Base-by-base conservation (phyloP, 1,140 invertebrate species). In the Drosophila lini region DNA sequence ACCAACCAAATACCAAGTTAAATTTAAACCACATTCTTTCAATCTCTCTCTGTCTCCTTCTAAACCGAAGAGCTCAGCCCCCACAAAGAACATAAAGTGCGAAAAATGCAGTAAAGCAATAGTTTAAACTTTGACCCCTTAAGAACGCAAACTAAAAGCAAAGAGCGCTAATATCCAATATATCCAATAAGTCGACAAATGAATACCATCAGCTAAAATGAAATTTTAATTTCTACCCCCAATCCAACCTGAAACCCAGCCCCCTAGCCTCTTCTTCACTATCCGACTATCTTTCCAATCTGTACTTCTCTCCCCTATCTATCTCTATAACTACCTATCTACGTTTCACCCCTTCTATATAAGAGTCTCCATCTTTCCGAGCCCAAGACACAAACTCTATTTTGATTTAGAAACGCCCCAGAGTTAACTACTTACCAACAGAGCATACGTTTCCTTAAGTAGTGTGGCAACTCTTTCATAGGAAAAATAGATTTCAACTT, bases 141-240 rank as follows among this genome's bases (percentile, higher is more conserved):
- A 65, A 53, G 44, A 40, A 67, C 28, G 31, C 44, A 50, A 68
- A 67, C 53, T 53, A 40, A 85, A 83, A 64, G 42, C 68, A 80
- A 88, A 57, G 76, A 88, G 83, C 83, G 83, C 83, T 79, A 80
- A 58, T 69, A 42, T 79, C 53, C 50, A 48, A 84, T 76, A 58
- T 69, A 42, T 79, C 53, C 50, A 48, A 84, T 76, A 88, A 82
- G 74, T 73, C 81, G 62, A 86, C 78, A 86, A 86, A 82, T 86
- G 76, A 88, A 83, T 76, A 86, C 76, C 75, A 88, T 86, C 76
- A 88, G 83, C 76, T 83, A 74, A 80, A 88, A 80, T 62, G 73
- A 83, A 80, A 69, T 62, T 80, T 55, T 83, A 77, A 77, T 67
- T 82, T 73, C 67, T 60, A 61, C 34, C 52, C 62, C 81, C 52